phyloP scores from a whole-genome alignment of 2,113 vertebrate genomes.

The Antidorcas marsupialis region DNA sequence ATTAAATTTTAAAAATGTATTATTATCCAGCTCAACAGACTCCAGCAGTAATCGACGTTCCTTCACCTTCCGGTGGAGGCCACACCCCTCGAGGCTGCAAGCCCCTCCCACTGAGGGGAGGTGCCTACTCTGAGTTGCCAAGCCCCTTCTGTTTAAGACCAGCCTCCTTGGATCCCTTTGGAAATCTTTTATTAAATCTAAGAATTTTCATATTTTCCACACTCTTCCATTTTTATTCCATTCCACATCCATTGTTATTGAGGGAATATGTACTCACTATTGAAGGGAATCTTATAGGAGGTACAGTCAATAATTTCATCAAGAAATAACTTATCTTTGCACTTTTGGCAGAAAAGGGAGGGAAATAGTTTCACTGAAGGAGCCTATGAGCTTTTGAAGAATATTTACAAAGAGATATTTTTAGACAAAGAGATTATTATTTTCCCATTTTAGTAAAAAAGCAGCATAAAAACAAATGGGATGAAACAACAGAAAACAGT shows the following conservation, averaged over 20 bases:
- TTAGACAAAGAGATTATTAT: slow-evolving; percentile 55
- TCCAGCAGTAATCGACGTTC: rapidly evolving
- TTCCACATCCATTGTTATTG: slow-evolving; percentile 27
- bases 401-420: slow-evolving; percentile 66
- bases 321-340: slow-evolving; percentile 57
- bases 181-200: slow-evolving; percentile 23
- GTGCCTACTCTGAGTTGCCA: background rate
- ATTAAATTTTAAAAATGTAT: background rate
- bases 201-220: slow-evolving; percentile 18
- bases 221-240: slow-evolving; percentile 19
- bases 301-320: slow-evolving; percentile 56
- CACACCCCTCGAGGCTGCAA: background rate
- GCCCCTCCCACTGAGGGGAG: background rate
- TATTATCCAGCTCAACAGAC: background rate
- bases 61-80: background rate
- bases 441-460: slow-evolving; percentile 35
- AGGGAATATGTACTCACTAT: slow-evolving; percentile 59
- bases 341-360: slow-evolving; percentile 34
- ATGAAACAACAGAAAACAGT: slow-evolving; percentile 6
- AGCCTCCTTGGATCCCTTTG: background rate
- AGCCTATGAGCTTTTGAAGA: slow-evolving; percentile 57
- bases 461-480: slow-evolving; percentile 24
- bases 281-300: slow-evolving; percentile 25
- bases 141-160: background rate
- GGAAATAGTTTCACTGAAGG: slow-evolving; percentile 27